Percentiles rank a stretch among this genome's conserved stretches.
These are phyloP conservation scores for Drosophila asahinai DNA, from an alignment of 1,140 invertebrate species.

Conservation along the genomic window DNA sequence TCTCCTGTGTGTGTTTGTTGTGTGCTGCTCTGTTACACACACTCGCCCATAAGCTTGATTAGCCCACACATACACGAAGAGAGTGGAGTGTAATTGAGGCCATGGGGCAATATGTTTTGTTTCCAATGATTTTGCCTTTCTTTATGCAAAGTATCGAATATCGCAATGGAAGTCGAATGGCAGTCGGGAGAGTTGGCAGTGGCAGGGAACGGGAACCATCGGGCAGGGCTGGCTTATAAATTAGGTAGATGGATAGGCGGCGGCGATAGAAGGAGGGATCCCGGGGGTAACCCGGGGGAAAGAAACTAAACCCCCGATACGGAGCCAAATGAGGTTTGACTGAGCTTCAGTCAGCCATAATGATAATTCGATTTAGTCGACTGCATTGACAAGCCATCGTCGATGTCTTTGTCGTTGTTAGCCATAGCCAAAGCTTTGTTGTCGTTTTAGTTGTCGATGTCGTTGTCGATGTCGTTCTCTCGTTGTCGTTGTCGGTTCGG, in stretches of 20 bases:
- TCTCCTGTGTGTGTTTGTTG: conserved; percentile 2
- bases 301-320: conserved; percentile 48
- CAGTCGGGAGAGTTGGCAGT: conserved; percentile 2
- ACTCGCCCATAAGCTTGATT: conserved; percentile 52
- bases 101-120: conserved; percentile 83
- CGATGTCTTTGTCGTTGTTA: conserved; percentile 27
- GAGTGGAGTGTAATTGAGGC: conserved; percentile 80
- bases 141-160: conserved; percentile 80
- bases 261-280: conserved; percentile 8
- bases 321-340: conserved; percentile 81
- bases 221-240: conserved; percentile 31
- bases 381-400: conserved; percentile 75
- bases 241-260: conserved; percentile 42
- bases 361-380: conserved; percentile 85
- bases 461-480: conserved; percentile 13
- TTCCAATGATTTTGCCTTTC: conserved; percentile 83
- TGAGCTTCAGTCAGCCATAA: conserved; percentile 84
- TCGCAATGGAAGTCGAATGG: conserved; percentile 67
- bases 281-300: not conserved
- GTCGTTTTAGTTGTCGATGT: conserved; percentile 33
- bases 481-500: conserved; percentile 19
- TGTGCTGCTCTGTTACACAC: conserved; percentile 20
- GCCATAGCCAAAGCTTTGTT: conserved; percentile 21
- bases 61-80: conserved; percentile 54
- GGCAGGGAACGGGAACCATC: conserved; percentile 25